These are phyloP conservation scores for Ariopsis seemanni DNA, from an alignment of 2,113 vertebrate genomes.

Conservation along the genomic window DNA sequence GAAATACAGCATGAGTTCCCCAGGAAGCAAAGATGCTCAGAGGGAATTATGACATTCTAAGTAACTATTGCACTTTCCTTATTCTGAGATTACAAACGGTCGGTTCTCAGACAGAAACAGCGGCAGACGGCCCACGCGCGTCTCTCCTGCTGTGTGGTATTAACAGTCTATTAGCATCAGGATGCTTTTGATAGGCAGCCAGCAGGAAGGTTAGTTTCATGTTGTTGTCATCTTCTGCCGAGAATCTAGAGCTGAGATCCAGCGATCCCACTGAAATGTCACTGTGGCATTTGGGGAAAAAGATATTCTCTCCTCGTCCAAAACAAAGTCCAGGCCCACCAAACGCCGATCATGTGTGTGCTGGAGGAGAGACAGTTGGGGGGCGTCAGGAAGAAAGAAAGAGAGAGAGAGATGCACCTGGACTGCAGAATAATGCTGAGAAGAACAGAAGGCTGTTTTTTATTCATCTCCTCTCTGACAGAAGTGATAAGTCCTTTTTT, in stretches of 20 bases:
- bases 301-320: conserved; percentile 39
- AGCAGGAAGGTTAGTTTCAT: conserved; percentile 49
- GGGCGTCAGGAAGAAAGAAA: no score
- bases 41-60: background rate
- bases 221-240: conserved; percentile 41
- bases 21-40: background rate
- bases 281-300: conserved; percentile 50
- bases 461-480: conserved; percentile 27
- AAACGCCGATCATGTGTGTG: background rate
- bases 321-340: conserved; percentile 19
- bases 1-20: background rate
- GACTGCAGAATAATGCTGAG: conserved; percentile 18
- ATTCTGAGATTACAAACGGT: background rate
- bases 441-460: background rate
- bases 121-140: background rate
- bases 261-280: conserved; percentile 47
- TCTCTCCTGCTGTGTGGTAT: conserved; percentile 38
- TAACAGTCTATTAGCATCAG: conserved; percentile 40
- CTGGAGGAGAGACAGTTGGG: background rate
- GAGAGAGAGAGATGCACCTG: background rate
- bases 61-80: background rate
- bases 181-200: conserved; percentile 41
- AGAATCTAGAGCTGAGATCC: conserved; percentile 46
- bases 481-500: background rate
- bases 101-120: background rate